Base-by-base conservation (phyloP, 2,113 vertebrate species). In the Chlorodrepanis virens region DNA sequence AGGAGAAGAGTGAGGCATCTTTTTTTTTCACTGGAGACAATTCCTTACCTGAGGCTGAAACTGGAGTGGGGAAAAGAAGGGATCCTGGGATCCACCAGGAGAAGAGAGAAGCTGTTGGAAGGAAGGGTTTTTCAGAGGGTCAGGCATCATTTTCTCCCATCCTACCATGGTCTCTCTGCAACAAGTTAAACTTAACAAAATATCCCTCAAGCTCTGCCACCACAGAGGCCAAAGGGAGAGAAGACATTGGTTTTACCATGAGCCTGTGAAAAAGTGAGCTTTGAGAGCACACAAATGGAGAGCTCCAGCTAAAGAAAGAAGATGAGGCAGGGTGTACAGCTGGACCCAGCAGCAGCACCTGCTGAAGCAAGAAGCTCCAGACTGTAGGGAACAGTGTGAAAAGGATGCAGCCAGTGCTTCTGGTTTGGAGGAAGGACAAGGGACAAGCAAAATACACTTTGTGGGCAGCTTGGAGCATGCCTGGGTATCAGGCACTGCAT, bases 181-280 rank as follows among this genome's bases (percentile, higher is more conserved):
- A 28, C 42, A 75, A 3, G n/a, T 65, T 60, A 14, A 64, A 69
- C 15, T 63, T 72, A 45, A 80, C 40, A 56, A 60, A 50, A 45
- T 5, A 54, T 19, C 28, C 40, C n/a, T 74, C 25, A 57, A 28
- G 3, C 37, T 10, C 56, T 84, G 78, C 15, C 60, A 57, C 40
- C 87, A 85, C 6, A 49, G 88, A 95, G 89, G 83, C 70, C n/a
- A 47, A 85, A 82, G 54, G 28, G 92, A 94, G 78, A 93, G 94
- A 94, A 96, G 94, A 87, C 94, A 72, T 49, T 71, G 76, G 39
- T 92, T 92, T 97, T 92, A 95, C 94, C 65, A 47, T 68, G 70
- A 90, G 31, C 15, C n/a, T 45, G 3, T 39, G 50, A 39, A 56
- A 84, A 71, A 28, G 42, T 71, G 69, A 93, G 83, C 71, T 85